Conservation (phyloP, 2,797 vertebrate genomes). For the Sternarchorhynchus goeldii region DNA sequence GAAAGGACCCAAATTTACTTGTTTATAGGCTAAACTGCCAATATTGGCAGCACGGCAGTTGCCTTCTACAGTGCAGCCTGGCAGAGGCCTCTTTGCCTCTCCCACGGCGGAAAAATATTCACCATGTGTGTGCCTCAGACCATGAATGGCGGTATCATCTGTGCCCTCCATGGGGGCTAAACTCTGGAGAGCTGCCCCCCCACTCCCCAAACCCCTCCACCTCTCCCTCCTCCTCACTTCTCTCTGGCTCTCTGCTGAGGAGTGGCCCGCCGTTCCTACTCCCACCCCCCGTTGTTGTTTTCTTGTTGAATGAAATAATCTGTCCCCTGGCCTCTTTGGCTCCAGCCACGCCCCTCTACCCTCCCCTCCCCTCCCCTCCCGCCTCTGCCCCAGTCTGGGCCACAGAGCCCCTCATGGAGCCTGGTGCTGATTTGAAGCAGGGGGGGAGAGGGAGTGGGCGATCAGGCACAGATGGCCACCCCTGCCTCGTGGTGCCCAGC, state of each 20-base stretch:
- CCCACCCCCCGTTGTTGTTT: conserved; percentile 78
- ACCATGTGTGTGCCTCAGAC: conserved; percentile 5
- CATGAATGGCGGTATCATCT: conserved; percentile 50
- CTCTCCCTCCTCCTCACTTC: conserved; percentile 67
- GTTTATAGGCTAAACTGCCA: conserved; percentile 13
- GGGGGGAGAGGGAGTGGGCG: conserved; percentile 75
- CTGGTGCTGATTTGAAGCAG: conserved; percentile 83
- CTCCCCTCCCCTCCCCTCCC: conserved; percentile 68
- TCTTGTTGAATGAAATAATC: conserved; percentile 85
- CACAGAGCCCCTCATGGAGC: conserved; percentile 78
- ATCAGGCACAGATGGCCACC: conserved; percentile 84
- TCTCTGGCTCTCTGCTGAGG: conserved; percentile 41
- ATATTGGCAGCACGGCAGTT: background rate
- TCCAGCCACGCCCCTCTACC: conserved; percentile 69
- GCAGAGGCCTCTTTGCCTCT: conserved; percentile 4
- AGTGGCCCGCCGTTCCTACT: conserved; percentile 38
- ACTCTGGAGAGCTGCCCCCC: conserved; percentile 71
- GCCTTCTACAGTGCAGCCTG: background rate
- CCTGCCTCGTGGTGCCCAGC: conserved; percentile 75
- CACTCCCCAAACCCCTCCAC: conserved; percentile 66
- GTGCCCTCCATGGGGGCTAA: conserved; percentile 43
- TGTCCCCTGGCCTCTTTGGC: conserved; percentile 73
- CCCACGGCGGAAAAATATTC: conserved; percentile 24
- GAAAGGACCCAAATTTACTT: conserved; percentile 24
- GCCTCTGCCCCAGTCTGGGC: conserved; percentile 80